A percentile compares a stretch with the other conserved stretches of the same genome.
Conservation (phyloP, 2,797 vertebrate genomes). For the Decapterus maruadsi region DNA sequence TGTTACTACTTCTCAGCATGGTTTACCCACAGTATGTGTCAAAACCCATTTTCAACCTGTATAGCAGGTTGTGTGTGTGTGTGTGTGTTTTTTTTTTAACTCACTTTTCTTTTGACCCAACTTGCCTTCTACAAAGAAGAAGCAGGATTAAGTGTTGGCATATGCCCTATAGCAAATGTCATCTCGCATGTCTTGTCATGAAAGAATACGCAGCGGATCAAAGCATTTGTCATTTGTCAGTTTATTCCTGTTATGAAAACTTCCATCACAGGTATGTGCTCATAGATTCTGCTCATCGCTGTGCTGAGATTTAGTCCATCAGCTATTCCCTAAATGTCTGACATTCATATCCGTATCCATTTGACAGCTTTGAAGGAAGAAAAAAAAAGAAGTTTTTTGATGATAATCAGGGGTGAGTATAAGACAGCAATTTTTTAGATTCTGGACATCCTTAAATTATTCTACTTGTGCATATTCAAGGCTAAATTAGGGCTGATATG, state of each 20-base stretch:
- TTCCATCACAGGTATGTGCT: constrained; percentile 28
- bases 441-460: constrained; percentile 77
- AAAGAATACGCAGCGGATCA: constrained; percentile 26
- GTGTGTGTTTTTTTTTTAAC: no score
- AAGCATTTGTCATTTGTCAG: constrained; percentile 34
- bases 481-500: constrained; percentile 74
- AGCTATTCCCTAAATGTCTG: constrained; percentile 38
- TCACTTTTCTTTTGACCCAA: neutral
- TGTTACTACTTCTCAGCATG: neutral
- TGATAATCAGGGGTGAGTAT: constrained; percentile 56
- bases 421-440: constrained; percentile 56
- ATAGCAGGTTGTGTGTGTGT: neutral
- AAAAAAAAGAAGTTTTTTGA: constrained; percentile 43
- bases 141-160: neutral
- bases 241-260: constrained; percentile 29
- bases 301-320: constrained; percentile 39
- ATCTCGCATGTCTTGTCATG: constrained; percentile 20
- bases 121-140: constrained; percentile 12
- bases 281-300: constrained; percentile 17
- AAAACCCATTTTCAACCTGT: neutral
- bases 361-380: constrained; percentile 52
- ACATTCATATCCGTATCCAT: constrained; percentile 44
- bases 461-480: constrained; percentile 78
- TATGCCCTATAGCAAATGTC: constrained; percentile 14
- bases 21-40: constrained; percentile 5